These are phyloP conservation scores for Anadara kagoshimensis DNA, from an alignment of 1,140 invertebrate genomes.

Conservation along the genomic window DNA sequence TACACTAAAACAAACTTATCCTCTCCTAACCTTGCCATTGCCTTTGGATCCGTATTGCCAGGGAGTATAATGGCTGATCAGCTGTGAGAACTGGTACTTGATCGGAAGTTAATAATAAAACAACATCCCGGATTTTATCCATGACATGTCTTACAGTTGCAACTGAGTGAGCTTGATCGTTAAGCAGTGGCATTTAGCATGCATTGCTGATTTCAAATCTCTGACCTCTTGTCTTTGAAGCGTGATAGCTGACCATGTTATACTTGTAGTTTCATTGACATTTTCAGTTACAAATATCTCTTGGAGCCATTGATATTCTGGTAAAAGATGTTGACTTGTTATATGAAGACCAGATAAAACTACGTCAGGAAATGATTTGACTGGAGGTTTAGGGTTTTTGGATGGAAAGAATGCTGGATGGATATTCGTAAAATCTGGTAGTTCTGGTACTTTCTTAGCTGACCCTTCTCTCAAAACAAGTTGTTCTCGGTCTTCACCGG, in stretches of 20 bases:
- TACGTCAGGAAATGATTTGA: background rate
- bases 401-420: background rate
- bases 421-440: slow-evolving; percentile 18
- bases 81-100: too few species aligned
- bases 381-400: background rate
- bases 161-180: slow-evolving; percentile 23
- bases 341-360: background rate
- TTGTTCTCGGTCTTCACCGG: slow-evolving; percentile 11
- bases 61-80: slow-evolving; percentile 41
- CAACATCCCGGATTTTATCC: slow-evolving; percentile 26
- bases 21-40: slow-evolving; percentile 42
- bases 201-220: background rate
- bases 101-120: slow-evolving; percentile 40
- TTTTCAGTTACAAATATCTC: background rate
- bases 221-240: slow-evolving; percentile 6
- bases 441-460: background rate
- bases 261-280: background rate
- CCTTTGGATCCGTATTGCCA: slow-evolving; percentile 48
- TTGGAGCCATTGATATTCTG: background rate
- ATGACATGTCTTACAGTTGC: slow-evolving; percentile 43
- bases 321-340: background rate
- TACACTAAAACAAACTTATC: slow-evolving; percentile 48
- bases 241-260: slow-evolving; percentile 26
- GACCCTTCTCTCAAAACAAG: background rate
- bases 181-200: slow-evolving; percentile 34